Evolutionary conservation across 2,888 invertebrate genomes (phyloP).

Genomic region (Sphecodes monilicornis): DNA sequence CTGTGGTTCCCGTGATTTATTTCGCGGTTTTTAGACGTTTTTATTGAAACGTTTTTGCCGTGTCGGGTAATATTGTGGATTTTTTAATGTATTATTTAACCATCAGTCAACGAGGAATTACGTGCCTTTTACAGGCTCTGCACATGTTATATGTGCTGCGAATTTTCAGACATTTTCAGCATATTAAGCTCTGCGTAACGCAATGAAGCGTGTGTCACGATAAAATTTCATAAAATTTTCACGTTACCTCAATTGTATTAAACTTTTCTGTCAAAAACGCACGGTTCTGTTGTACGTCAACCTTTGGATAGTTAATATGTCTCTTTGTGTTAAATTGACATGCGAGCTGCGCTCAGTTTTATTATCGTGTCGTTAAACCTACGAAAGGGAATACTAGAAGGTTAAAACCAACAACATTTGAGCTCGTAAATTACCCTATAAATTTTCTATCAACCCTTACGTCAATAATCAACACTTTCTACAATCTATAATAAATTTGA

Average conservation of each 20-base stretch:
- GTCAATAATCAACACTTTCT: neutral
- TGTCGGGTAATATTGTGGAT: neutral
- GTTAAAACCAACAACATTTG: neutral
- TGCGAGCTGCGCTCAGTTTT: neutral
- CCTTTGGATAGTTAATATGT: neutral
- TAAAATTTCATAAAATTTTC: neutral
- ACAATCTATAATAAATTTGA: neutral
- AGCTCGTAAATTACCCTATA: neutral
- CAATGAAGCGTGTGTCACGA: neutral
- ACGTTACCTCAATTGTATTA: neutral
- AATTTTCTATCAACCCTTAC: neutral
- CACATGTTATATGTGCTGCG: neutral
- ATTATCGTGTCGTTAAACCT: neutral
- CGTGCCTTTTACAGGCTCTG: neutral
- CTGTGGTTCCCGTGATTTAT: neutral
- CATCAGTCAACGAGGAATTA: neutral
- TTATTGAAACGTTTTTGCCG: neutral
- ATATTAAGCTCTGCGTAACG: neutral
- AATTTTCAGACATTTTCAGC: neutral
- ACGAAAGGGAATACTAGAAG: neutral
- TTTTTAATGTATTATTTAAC: neutral
- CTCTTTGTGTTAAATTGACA: neutral
- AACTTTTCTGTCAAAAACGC: neutral
- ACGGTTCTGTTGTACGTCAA: neutral
- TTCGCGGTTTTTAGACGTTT: neutral